Base-by-base conservation (phyloP, 2,888 invertebrate species). In the Mycalesis mineus region DNA sequence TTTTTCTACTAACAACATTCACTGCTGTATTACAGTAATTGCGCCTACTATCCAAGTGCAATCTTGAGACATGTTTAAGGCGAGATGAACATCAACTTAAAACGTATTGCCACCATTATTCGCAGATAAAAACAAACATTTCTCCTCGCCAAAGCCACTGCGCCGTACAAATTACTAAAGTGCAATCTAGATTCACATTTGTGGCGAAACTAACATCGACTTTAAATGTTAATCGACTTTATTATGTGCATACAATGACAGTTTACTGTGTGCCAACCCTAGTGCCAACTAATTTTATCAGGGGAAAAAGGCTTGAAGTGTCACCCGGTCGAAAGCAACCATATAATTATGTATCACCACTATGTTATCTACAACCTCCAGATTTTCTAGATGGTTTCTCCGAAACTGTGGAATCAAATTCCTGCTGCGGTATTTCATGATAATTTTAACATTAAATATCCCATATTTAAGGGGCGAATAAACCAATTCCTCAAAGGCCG, bases 51-150 rank as follows among this genome's bases (percentile, higher is more conserved):
- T 31, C 28, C 31, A 29, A 45, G 45, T 13, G 44, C 29, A 31
- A 31, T 45, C 14, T 15, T 31, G 13, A 45, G 14, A 29, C 14
- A 28, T 29, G 29, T 14, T 31, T 28, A 44, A 28, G 8, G 45
- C 45, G 14, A 45, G 13, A 45, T 14, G 45, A 45, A 14, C 9
- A 45, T 28, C 42, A n/a, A 44, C n/a, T 44, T 44, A 44, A 42
- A 44, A 14, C 13, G 9, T 31, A 13, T 29, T 5, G 13, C 31
- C 15, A 8, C 31, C 14, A 15, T 47, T 14, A 47, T 15, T 9
- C 31, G 31, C 9, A 47, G 45, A 15, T 29, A 45, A 45, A 45
- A 47, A 47, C 28, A 22, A 42, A 42, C 45, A 47, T 11, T 14
- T 31, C 45, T 47, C 45, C 15, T 47, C 31, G 14, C 45, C 15